Evolutionary conservation across 2,888 invertebrate genomes (phyloP), one percentile per base, ranked within the genome.

Genomic region (Hypolimnas misippus): DNA sequence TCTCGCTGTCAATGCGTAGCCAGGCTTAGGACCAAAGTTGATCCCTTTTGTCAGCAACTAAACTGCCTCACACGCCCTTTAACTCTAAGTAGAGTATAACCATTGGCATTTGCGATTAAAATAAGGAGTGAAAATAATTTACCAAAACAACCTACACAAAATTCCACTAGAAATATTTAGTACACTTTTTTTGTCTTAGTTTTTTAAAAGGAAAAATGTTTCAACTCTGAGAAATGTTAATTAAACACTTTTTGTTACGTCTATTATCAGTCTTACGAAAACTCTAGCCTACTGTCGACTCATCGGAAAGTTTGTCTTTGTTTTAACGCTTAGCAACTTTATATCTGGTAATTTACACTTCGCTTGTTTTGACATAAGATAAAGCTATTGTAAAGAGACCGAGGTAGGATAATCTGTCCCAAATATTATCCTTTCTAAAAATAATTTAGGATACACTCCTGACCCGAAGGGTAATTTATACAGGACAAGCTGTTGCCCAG

Each of bases 401-500:
- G 17, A 42, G 17, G 3, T 42, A 21, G 12, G 0, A 10, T 6
- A 21, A 46, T 42, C 44, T n/a, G 3, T 46, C 0, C 19, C 46
- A 46, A 21, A 40, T 31, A 17, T 42, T 51, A 17, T 44, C 50
- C 14, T 19, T n/a, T 35, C n/a, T 16, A 12, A 21, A 63, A 59
- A 44, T 38, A 35, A 44, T 63, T 35, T 52, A 31, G 33, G 31
- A 35, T 44, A 35, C 29, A 52, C 21, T 29, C 42, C 33, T n/a
- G 50, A 17, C 19, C 29, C 17, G 10, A 2, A 12, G 49, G 17
- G 12, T 57, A 42, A 65, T 61, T 65, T 62, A 62, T 62, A 58
- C 57, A 57, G 44, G 17, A 14, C 57, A 65, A 58, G 54, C 54
- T 57, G 65, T 54, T 63, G 53, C 56, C 52, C 14, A 33, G 16